phyloP scores from a whole-genome alignment of 2,888 invertebrate species.

The Vannuccia rotundouncinata region DNA sequence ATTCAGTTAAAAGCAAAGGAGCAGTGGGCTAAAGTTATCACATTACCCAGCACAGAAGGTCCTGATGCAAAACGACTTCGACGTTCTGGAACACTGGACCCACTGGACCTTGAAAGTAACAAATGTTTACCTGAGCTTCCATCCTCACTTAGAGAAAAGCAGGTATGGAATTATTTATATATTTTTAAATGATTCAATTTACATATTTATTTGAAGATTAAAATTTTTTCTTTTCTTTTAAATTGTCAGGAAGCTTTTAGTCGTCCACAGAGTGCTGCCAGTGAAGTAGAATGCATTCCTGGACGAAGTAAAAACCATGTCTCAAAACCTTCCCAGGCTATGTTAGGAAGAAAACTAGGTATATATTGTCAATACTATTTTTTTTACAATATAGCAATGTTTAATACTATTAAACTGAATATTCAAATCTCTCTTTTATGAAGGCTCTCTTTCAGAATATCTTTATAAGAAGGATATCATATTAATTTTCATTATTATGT shows the following conservation, averaged over 20 bases:
- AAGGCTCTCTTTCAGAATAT: too few relatives aligned
- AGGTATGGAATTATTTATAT: slow-evolving; percentile 8
- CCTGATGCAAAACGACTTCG: slow-evolving; percentile 44
- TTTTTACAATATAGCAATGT: too few relatives aligned
- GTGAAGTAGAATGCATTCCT: background rate
- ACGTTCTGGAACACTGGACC: slow-evolving; percentile 47
- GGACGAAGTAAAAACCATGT: background rate
- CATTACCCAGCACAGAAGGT: slow-evolving; percentile 40
- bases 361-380: background rate
- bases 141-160: background rate
- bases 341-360: background rate
- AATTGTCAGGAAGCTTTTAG: slow-evolving; percentile 8
- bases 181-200: background rate
- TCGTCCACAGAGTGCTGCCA: slow-evolving; percentile 25
- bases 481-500: too few relatives aligned
- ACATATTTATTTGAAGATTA: background rate
- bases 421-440: too few relatives aligned
- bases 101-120: slow-evolving; percentile 45
- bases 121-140: slow-evolving; percentile 46
- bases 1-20: slow-evolving; percentile 49
- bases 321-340: background rate
- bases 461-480: too few relatives aligned
- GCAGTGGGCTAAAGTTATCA: slow-evolving; percentile 45
- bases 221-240: background rate
- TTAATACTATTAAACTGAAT: too few relatives aligned